phyloP scores from a whole-genome alignment of 1,140 invertebrate genomes.

The Parasteatoda tepidariorum region DNA sequence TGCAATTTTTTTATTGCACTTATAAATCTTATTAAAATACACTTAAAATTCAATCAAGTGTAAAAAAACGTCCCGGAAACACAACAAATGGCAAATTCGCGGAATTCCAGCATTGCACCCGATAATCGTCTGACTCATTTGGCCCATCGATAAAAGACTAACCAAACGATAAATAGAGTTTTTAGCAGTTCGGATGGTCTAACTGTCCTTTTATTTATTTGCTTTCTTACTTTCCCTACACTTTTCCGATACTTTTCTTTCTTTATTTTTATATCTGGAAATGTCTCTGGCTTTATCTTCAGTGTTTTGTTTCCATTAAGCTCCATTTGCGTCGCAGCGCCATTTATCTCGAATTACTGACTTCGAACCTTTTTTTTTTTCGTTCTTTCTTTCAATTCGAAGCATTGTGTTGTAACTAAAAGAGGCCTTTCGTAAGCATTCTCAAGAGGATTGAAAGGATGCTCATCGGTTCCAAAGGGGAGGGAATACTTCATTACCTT shows the following conservation, averaged over 20 bases:
- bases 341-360: conserved; percentile 38
- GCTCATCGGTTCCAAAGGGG: background rate
- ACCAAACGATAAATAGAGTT: conserved; percentile 43
- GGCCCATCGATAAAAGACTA: conserved; percentile 2
- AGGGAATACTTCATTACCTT: background rate
- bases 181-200: conserved; percentile 41
- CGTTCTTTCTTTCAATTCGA: background rate
- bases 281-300: conserved; percentile 1
- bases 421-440: background rate
- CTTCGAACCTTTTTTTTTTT: background rate
- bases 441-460: background rate
- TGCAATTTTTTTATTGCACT: background rate
- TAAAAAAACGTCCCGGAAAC: background rate
- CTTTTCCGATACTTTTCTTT: conserved; percentile 26
- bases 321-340: conserved; percentile 25
- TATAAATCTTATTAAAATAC: conserved; percentile 23
- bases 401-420: background rate
- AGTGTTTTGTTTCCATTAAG: conserved; percentile 22
- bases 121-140: conserved; percentile 41
- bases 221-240: background rate
- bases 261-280: background rate
- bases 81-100: conserved; percentile 17
- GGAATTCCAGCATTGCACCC: conserved; percentile 7
- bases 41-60: background rate
- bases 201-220: conserved; percentile 19